Evolutionary conservation across 2,888 invertebrate species (phyloP).

Genomic region (Piscicola geometra): DNA sequence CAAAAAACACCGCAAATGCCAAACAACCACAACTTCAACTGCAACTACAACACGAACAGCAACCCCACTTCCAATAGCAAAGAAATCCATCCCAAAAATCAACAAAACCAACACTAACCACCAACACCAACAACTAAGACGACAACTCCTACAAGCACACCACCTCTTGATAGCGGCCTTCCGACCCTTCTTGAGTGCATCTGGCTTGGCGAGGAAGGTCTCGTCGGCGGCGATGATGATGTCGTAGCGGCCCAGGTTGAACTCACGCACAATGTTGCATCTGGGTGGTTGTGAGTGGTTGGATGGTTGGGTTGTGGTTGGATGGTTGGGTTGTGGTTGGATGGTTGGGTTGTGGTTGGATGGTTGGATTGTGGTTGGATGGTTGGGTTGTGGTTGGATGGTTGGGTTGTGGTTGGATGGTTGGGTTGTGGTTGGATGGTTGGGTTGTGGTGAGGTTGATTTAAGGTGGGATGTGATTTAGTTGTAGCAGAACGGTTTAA

Average conservation of each 20-base stretch:
- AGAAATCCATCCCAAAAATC: no score
- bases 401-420: no score
- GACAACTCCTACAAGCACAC: no score
- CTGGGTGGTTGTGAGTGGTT: constrained; percentile 54
- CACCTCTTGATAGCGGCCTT: constrained; percentile 51
- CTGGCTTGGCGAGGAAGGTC: constrained; percentile 44
- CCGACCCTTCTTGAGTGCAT: constrained; percentile 35
- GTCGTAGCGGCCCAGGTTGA: constrained; percentile 86
- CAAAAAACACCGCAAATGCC: not conserved
- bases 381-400: no score
- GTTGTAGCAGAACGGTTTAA: no score
- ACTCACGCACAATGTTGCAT: constrained; percentile 89
- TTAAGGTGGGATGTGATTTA: not conserved
- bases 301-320: not conserved
- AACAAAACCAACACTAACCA: no score
- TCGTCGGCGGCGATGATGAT: constrained; percentile 96
- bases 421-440: no score
- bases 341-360: no score
- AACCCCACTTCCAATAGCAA: no score
- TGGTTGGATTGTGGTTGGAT: no score
- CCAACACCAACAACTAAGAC: no score
- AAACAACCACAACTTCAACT: not conserved
- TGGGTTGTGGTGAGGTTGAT: not conserved
- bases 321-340: not conserved
- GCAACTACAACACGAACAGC: no score